Conservation (phyloP, 1,140 invertebrate genomes). For the Oncopodura yosiiana region DNA sequence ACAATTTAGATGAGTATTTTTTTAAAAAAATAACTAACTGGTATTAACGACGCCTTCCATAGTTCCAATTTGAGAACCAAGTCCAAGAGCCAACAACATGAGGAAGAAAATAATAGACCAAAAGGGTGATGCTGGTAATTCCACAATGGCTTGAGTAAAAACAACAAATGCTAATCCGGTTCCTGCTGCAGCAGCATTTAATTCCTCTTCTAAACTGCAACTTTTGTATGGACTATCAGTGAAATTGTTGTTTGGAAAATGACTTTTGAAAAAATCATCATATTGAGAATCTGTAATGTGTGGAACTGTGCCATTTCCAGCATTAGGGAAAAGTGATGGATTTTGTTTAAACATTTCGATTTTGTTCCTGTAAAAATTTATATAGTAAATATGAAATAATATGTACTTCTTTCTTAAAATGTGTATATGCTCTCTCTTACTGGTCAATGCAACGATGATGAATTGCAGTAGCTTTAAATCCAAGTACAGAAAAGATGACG, state of each 20-base stretch:
- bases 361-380: slow-evolving; percentile 24
- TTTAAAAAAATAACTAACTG: slow-evolving; percentile 29
- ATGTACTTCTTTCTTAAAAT: background rate
- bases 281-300: slow-evolving; percentile 28
- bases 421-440: slow-evolving; percentile 46
- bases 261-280: slow-evolving; percentile 22
- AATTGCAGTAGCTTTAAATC: slow-evolving; percentile 73
- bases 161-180: slow-evolving; percentile 79
- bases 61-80: slow-evolving; percentile 85
- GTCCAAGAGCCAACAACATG: slow-evolving; percentile 77
- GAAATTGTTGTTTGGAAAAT: slow-evolving; percentile 10
- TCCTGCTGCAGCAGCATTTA: slow-evolving; percentile 80
- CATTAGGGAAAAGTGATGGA: slow-evolving; percentile 5
- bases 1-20: background rate
- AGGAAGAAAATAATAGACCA: slow-evolving; percentile 89
- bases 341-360: slow-evolving; percentile 12
- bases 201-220: slow-evolving; percentile 58
- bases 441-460: slow-evolving; percentile 63
- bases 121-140: slow-evolving; percentile 77
- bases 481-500: slow-evolving; percentile 78
- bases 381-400: slow-evolving; percentile 3
- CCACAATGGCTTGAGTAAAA: slow-evolving; percentile 82
- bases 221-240: slow-evolving; percentile 31
- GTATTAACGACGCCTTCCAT: slow-evolving; percentile 71
- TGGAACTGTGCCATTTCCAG: too few species aligned